phyloP scores from a whole-genome alignment of 1,140 invertebrate genomes.

The Chrysoperla carnea region DNA sequence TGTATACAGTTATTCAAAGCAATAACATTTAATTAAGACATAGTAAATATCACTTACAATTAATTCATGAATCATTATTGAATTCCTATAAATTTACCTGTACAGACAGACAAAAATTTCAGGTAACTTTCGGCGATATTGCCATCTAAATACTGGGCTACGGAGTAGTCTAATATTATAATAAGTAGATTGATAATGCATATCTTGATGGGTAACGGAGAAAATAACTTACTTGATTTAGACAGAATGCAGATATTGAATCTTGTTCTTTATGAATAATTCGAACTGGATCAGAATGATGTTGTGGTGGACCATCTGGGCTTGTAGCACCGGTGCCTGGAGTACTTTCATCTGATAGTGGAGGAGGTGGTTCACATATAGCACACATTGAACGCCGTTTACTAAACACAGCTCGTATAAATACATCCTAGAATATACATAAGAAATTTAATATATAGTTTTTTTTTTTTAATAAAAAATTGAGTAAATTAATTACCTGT shows the following conservation, averaged over 20 bases:
- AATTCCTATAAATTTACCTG: too few species aligned
- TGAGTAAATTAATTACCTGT: slow-evolving; percentile 29
- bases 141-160: too few species aligned
- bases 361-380: slow-evolving; percentile 24
- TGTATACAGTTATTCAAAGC: too few species aligned
- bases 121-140: too few species aligned
- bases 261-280: slow-evolving; percentile 99
- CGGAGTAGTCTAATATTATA: too few species aligned
- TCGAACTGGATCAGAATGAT: slow-evolving; percentile 64
- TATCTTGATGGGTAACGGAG: too few species aligned
- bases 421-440: slow-evolving; percentile 46
- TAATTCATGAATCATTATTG: too few species aligned
- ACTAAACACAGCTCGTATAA: slow-evolving; percentile 89
- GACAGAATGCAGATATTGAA: slow-evolving; percentile 90
- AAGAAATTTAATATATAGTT: not conserved
- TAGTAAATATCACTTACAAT: too few species aligned
- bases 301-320: slow-evolving; percentile 27
- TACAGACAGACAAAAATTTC: too few species aligned
- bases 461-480: not conserved
- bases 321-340: slow-evolving; percentile 18
- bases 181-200: too few species aligned
- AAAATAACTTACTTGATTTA: slow-evolving; percentile 62
- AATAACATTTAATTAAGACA: too few species aligned
- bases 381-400: slow-evolving; percentile 35
- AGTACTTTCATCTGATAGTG: slow-evolving; percentile 11